Evolutionary conservation across 2,888 invertebrate species (phyloP).

Genomic region (Sussaba pulchella): DNA sequence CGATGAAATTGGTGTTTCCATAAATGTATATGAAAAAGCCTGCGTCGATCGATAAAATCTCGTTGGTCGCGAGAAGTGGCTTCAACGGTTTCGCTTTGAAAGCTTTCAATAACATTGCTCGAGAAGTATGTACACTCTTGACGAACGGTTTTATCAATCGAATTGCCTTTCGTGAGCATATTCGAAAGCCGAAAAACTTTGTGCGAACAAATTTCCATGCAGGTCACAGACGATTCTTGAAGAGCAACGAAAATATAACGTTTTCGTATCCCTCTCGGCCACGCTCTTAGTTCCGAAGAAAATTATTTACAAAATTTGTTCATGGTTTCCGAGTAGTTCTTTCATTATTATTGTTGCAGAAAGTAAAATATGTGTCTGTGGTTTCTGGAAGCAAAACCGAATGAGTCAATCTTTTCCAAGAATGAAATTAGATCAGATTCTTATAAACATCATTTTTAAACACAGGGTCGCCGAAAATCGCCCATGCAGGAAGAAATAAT

Average conservation of each 20-base stretch:
- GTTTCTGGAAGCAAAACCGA: too few relatives aligned
- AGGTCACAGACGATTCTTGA: background rate
- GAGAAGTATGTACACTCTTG: background rate
- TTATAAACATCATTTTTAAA: too few relatives aligned
- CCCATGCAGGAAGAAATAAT: too few relatives aligned
- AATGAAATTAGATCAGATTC: too few relatives aligned
- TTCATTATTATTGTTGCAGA: too few relatives aligned
- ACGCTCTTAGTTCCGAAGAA: too few relatives aligned
- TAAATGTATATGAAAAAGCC: too few relatives aligned
- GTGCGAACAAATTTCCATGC: background rate
- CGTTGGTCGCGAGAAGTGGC: background rate
- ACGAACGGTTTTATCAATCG: constrained; percentile 8
- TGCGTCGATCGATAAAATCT: background rate
- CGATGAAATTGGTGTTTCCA: too few relatives aligned
- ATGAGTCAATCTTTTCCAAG: too few relatives aligned
- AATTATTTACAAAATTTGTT: background rate
- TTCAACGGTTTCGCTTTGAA: background rate
- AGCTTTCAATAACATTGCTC: constrained; percentile 12
- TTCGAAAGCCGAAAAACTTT: background rate
- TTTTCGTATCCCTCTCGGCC: background rate
- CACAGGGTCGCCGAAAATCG: too few relatives aligned
- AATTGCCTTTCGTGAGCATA: background rate
- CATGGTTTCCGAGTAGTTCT: too few relatives aligned
- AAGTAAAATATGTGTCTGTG: too few relatives aligned
- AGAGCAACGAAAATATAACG: background rate